Evolutionary conservation across 2,797 vertebrate species (phyloP).

Genomic region (Cyprinodon diabolis): DNA sequence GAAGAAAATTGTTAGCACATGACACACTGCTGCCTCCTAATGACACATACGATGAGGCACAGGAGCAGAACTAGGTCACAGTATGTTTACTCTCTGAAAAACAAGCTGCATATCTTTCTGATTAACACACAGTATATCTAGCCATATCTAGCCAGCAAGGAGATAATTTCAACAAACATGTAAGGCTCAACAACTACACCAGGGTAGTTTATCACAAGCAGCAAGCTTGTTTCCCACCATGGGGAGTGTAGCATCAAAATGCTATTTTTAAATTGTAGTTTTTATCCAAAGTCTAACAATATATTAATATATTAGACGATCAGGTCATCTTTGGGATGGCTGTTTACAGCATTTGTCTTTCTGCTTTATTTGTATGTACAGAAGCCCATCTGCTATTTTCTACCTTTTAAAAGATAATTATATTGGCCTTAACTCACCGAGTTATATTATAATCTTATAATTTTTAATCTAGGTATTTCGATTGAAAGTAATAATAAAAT

Average conservation of each 20-base stretch:
- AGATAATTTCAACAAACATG: conserved; percentile 39
- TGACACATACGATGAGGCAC: conserved; percentile 32
- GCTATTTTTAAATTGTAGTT: background rate
- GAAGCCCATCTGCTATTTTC: background rate
- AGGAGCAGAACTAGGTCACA: conserved; percentile 50
- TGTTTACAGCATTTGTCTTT: background rate
- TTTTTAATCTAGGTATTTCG: background rate
- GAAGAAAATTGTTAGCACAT: conserved; percentile 4
- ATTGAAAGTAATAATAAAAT: background rate
- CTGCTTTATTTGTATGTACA: background rate
- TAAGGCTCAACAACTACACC: conserved; percentile 8
- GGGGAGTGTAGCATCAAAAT: background rate
- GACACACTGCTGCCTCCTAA: conserved; percentile 47
- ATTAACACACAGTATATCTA: conserved; percentile 26
- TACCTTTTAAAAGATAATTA: background rate
- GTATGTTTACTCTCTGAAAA: conserved; percentile 40
- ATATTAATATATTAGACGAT: background rate
- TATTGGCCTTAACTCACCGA: too few relatives aligned
- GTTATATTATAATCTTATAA: background rate
- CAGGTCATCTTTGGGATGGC: background rate
- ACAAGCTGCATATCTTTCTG: conserved; percentile 54
- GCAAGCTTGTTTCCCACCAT: background rate
- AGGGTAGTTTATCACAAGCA: conserved; percentile 7
- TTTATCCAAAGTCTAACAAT: background rate
- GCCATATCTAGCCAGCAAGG: background rate